Conservation (phyloP, 2,797 vertebrate species). For the Florisuga fusca region DNA sequence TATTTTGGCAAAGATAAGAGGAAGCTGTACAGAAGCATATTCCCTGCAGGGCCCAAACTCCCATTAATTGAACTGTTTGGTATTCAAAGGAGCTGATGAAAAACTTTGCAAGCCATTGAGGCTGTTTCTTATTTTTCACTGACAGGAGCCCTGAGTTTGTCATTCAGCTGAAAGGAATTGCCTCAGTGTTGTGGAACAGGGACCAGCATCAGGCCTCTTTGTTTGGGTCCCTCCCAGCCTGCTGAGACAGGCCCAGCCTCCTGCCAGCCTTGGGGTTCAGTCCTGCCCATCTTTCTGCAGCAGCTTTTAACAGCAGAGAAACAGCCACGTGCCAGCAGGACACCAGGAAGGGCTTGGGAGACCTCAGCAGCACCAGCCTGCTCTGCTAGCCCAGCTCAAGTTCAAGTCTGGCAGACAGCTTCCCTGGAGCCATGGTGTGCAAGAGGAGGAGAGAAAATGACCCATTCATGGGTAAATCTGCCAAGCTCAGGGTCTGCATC, state of each 20-base stretch:
- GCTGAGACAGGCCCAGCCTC: background rate
- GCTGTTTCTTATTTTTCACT: background rate
- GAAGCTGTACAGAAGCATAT: background rate
- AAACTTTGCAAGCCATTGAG: background rate
- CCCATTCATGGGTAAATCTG: background rate
- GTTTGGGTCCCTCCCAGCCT: background rate
- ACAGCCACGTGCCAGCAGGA: accelerated
- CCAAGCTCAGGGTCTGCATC: background rate
- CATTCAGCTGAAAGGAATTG: background rate
- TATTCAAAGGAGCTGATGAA: background rate
- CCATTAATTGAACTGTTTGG: background rate
- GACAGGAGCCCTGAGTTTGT: background rate
- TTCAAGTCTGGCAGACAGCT: background rate
- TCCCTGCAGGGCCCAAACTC: constrained; percentile 23
- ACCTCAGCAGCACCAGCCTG: background rate
- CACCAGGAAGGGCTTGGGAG: background rate
- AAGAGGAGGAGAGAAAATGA: background rate
- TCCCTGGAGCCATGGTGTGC: background rate
- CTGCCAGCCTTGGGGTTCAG: background rate
- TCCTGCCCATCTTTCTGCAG: background rate
- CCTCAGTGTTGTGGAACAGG: background rate
- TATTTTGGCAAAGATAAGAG: constrained; percentile 32
- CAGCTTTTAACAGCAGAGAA: background rate
- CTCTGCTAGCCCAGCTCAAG: background rate
- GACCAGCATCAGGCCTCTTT: background rate